Evolutionary conservation across 2,888 invertebrate genomes (phyloP), one percentile per base, ranked within the genome.

Genomic region (Epinotia ramella): DNA sequence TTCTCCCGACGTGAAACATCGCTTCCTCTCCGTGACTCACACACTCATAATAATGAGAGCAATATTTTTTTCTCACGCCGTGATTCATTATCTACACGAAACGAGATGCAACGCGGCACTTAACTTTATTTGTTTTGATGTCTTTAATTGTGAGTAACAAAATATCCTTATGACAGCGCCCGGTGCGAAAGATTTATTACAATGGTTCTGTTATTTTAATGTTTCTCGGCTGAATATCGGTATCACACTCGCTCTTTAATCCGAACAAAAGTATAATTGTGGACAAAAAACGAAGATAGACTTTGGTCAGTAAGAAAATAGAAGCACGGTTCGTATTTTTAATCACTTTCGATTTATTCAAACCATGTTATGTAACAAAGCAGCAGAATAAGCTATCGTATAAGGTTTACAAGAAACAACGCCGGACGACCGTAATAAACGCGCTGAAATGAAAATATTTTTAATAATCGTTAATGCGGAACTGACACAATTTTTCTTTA

Each of bases 41-140:
- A 81, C 85, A 84, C 82, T 81, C 84, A 80, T 69, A 86, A 88
- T 93, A 92, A 92, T 91, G 88, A 90, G 88, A 88, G 87, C 92
- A 92, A 93, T 93, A 89, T 82, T 85, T 86, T 89, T 91, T 92
- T 93, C 92, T 91, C 92, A 92, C 91, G 91, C 90, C 87, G 91
- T 94, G 93, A 93, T 93, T 94, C 93, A 91, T 91, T 86, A 81
- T 81, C 84, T 83, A 82, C 80, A 87, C 86, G 86, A 84, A 88
- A 87, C 85, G 84, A 88, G 85, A 83, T 84, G 83, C 85, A 83
- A 83, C 84, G 83, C 84, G 81, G 84, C 87, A 86, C 87, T 88
- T 84, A 81, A 87, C 82, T 87, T 88, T 89, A 88, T 90, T 88
- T 89, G 87, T 91, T 89, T 87, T 85, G 84, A 87, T 86, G 87